These are phyloP conservation scores for Barbus barbus DNA, from an alignment of 2,113 vertebrate species.

Conservation along the genomic window DNA sequence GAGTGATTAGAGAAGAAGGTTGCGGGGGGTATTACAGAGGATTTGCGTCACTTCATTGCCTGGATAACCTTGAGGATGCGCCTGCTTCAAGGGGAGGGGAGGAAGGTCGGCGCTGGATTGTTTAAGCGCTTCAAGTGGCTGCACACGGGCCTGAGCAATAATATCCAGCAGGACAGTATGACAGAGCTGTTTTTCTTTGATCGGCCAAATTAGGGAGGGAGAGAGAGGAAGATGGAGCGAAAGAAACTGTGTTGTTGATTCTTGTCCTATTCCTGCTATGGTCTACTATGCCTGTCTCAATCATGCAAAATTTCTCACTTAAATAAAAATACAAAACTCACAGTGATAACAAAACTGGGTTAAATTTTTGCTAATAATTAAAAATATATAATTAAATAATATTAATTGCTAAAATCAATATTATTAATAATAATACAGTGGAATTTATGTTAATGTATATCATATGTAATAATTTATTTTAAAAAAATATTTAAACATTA, in stretches of 20 bases:
- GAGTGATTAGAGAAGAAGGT: not conserved
- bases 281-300: too few relatives aligned
- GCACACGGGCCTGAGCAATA: not conserved
- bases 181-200: not conserved
- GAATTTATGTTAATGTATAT: too few relatives aligned
- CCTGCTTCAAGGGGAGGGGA: not conserved
- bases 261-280: not conserved
- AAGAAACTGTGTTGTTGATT: not conserved
- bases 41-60: conserved; percentile 26
- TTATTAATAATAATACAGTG: too few relatives aligned
- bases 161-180: not conserved
- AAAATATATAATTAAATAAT: too few relatives aligned
- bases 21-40: conserved; percentile 17
- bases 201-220: not conserved
- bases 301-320: too few relatives aligned
- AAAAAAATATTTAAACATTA: too few relatives aligned
- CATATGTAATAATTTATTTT: too few relatives aligned
- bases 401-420: too few relatives aligned
- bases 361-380: too few relatives aligned
- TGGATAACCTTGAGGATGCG: conserved; percentile 15
- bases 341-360: too few relatives aligned
- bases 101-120: not conserved
- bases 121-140: not conserved
- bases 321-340: too few relatives aligned
- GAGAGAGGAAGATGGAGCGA: not conserved